phyloP scores from a whole-genome alignment of 64 coral and sea anemone genomes.

The Exaiptasia diaphana region DNA sequence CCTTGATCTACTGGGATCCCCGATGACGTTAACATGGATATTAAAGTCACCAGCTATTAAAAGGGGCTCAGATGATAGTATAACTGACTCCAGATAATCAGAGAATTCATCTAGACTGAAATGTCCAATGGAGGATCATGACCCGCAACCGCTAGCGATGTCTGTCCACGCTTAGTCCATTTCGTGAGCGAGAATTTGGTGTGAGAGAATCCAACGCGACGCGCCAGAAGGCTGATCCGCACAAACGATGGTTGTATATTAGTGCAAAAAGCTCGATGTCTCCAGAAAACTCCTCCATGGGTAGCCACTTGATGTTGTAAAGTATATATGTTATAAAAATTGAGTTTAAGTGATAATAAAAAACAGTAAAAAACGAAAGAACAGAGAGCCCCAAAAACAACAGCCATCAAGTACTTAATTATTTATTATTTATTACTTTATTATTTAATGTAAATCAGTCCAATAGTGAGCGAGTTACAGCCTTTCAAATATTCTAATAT shows the following conservation, averaged over 20 bases:
- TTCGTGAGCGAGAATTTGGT: conserved; percentile 56
- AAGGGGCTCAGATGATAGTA: conserved; percentile 59
- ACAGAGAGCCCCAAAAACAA: conserved; percentile 10
- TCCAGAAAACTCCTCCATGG: conserved; percentile 25
- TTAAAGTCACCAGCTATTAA: conserved; percentile 36
- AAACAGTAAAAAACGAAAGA: conserved; percentile 33
- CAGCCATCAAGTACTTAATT: not conserved
- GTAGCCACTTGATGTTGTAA: conserved; percentile 28
- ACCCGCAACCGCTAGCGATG: conserved; percentile 24
- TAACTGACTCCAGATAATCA: conserved; percentile 61
- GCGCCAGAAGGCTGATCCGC: conserved; percentile 24
- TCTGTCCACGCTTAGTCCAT: conserved; percentile 50
- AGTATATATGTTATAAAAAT: conserved; percentile 19
- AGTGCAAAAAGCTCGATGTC: conserved; percentile 28
- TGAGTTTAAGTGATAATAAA: conserved; percentile 17
- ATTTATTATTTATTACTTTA: too few species aligned
- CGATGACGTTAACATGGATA: conserved; percentile 18
- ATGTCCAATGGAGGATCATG: conserved; percentile 51
- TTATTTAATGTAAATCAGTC: too few species aligned
- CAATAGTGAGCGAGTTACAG: too few species aligned
- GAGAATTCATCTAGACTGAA: conserved; percentile 59
- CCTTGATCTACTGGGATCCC: not conserved
- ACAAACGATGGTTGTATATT: conserved; percentile 40
- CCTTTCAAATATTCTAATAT: too few species aligned
- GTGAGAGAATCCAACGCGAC: conserved; percentile 18